Conservation (phyloP, 2,797 vertebrate genomes). For the Champsocephalus esox region DNA sequence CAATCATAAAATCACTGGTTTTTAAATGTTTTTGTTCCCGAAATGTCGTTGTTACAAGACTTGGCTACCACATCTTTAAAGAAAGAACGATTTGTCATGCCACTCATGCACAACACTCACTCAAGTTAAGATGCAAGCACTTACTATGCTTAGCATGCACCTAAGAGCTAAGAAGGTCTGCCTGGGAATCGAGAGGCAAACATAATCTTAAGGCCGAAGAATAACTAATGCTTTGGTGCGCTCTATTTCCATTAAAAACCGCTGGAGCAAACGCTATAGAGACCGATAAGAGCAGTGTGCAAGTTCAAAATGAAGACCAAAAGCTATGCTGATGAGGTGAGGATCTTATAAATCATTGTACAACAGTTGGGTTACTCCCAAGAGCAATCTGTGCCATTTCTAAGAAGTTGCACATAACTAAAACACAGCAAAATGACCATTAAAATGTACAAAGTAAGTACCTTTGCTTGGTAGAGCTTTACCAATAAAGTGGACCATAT, state of each 20-base stretch:
- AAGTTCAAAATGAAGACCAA: slow-evolving; percentile 17
- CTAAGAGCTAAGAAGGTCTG: background rate
- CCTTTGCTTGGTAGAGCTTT: background rate
- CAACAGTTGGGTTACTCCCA: background rate
- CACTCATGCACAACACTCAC: background rate
- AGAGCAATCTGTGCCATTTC: background rate
- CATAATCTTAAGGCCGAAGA: slow-evolving; percentile 24
- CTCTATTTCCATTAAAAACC: slow-evolving; percentile 38
- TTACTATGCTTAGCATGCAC: slow-evolving; percentile 3
- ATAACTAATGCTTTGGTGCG: slow-evolving; percentile 12
- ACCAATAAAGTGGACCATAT: background rate
- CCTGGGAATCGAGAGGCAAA: slow-evolving; percentile 5
- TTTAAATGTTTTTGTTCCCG: background rate
- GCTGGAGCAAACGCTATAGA: slow-evolving; percentile 10
- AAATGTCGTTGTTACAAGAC: background rate
- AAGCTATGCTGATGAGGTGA: slow-evolving; percentile 17
- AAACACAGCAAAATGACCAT: background rate
- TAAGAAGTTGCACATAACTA: background rate
- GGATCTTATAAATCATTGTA: background rate
- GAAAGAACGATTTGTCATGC: slow-evolving; percentile 10
- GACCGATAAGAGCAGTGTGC: background rate
- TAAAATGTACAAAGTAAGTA: background rate
- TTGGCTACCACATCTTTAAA: background rate
- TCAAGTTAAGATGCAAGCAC: background rate
- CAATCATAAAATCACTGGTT: background rate